These are phyloP conservation scores for Phylloscopus trochilus DNA, from an alignment of 2,113 vertebrate genomes.

Conservation along the genomic window DNA sequence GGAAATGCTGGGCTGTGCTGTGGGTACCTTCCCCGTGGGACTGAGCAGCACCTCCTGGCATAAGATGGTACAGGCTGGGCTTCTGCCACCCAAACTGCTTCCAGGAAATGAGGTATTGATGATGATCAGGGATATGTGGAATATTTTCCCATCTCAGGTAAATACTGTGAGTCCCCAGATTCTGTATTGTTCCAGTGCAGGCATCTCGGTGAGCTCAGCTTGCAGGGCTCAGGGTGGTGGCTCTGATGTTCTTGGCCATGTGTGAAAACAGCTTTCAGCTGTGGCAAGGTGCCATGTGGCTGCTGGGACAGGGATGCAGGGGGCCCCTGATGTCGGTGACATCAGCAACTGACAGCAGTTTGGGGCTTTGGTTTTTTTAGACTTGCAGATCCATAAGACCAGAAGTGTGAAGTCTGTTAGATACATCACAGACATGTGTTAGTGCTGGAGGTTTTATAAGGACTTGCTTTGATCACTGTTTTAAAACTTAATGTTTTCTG, in stretches of 20 bases:
- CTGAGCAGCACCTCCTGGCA: fast-evolving
- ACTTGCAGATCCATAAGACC: not conserved
- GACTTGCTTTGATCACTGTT: not conserved
- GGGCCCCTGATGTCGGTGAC: not conserved
- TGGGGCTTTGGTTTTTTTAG: not conserved
- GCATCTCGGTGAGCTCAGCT: fast-evolving
- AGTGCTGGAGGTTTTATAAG: not conserved
- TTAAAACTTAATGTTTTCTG: not conserved
- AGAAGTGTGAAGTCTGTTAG: not conserved
- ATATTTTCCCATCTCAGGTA: not conserved
- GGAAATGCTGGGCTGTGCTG: fast-evolving
- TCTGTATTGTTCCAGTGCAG: fast-evolving
- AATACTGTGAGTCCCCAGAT: not conserved
- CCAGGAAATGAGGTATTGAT: not conserved
- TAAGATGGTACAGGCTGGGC: not conserved
- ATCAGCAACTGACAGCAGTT: not conserved
- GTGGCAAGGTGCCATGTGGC: not conserved
- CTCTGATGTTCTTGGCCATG: not conserved
- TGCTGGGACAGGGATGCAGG: fast-evolving
- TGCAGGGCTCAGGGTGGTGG: not conserved
- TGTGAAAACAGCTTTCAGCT: not conserved
- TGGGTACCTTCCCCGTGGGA: not conserved
- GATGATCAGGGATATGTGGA: not conserved
- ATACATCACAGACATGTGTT: fast-evolving
- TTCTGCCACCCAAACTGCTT: not conserved